Evolutionary conservation across 2,113 vertebrate species (phyloP), one percentile per base, ranked within the genome.

Genomic region (Carassius gibelio): DNA sequence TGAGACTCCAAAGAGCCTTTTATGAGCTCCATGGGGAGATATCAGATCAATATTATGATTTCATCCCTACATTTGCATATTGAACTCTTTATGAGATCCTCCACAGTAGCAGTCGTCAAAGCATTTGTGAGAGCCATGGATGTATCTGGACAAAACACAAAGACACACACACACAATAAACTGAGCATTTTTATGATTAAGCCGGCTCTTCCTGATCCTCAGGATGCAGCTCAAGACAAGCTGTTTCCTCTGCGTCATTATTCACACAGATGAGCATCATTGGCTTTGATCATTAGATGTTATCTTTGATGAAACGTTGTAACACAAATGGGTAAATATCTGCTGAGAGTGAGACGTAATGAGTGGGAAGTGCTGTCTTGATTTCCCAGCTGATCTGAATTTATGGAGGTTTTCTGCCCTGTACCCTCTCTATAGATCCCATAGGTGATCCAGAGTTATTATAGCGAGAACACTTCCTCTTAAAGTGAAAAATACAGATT

Each of bases 251-350:
- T 75, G 78, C 61, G 23, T 75, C 45, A 66, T 87, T 68, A 86
- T 82, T 88, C 74, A 84, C 69, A 59, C 80, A 83, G 89, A 87
- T 66, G 77, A 87, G 85, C 81, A 75, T 86, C 86, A 87, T 34
- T 81, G 84, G 88, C 78, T 87, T 64, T 75, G 74, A 87, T 89
- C 74, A 75, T 89, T 85, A 87, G 81, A 85, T 82, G 85, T 68
- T 74, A 84, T 76, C 85, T 59, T 79, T 87, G 80, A 86, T 83
- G 81, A 88, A 84, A 61, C 74, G 57, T 77, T 30, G 36, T 77
- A 89, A 87, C 75, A 75, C 61, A 82, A 83, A 88, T 2, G n/a
- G 21, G 23, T 68, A 71, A 84, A 85, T 69, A 55, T 62, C 21
- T 64, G 19, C 72, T 78, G 75, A 66, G 78, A 50, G 50, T 8